A percentile compares a stretch with the other conserved stretches of the same genome.
phyloP scores from a whole-genome alignment of 2,113 vertebrate species.

The Pantherophis guttatus region DNA sequence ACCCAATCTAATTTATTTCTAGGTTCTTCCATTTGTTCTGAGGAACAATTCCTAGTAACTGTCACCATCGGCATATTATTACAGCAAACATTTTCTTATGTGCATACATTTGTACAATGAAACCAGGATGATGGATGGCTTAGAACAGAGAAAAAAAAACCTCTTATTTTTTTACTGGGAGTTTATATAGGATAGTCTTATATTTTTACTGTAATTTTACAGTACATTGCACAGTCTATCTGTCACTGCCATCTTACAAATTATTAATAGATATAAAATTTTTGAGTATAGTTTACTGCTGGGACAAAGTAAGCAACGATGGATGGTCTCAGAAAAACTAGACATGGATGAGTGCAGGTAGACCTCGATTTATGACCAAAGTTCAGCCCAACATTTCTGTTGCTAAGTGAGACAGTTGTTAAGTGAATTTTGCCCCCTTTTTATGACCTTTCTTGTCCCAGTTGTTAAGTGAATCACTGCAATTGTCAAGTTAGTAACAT shows the following conservation, averaged over 20 bases:
- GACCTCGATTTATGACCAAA: too few relatives aligned
- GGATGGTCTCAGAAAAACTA: not conserved
- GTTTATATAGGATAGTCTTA: not conserved
- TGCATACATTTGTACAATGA: not conserved
- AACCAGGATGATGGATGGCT: not conserved
- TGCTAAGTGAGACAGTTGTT: too few relatives aligned
- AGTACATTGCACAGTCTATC: not conserved
- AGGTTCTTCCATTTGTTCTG: not conserved
- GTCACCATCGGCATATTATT: not conserved
- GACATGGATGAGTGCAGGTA: not conserved
- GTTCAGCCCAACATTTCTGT: too few relatives aligned
- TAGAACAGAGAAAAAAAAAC: not conserved
- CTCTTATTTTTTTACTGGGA: not conserved
- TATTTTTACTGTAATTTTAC: not conserved
- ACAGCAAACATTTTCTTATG: not conserved
- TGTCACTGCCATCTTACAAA: not conserved
- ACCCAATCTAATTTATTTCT: not conserved
- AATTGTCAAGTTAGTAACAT: too few relatives aligned
- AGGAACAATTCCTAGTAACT: not conserved
- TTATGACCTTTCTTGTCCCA: too few relatives aligned
- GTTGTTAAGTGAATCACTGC: too few relatives aligned
- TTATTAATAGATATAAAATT: not conserved
- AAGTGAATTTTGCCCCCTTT: too few relatives aligned
- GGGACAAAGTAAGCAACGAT: not conserved
- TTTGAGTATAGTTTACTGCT: not conserved